A percentile compares a stretch with the other conserved stretches of the same genome.
These are phyloP conservation scores for Stenotaenia linearis DNA, from an alignment of 2,888 invertebrate species.

Conservation along the genomic window DNA sequence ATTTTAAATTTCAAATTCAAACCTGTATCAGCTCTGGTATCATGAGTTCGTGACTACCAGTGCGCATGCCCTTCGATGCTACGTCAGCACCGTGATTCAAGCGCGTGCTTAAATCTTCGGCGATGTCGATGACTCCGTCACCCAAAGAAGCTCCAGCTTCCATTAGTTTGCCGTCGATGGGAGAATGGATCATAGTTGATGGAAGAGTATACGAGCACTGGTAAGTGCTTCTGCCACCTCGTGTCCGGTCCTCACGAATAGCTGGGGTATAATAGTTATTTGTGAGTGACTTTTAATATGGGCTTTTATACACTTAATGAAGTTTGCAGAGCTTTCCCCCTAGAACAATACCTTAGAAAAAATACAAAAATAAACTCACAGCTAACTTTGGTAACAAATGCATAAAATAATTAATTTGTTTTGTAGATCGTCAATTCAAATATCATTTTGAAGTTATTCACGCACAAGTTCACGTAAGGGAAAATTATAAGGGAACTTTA, in stretches of 20 bases:
- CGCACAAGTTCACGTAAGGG: too few species aligned
- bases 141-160: slow-evolving; percentile 40
- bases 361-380: too few species aligned
- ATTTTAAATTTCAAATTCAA: neutral
- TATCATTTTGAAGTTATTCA: too few species aligned
- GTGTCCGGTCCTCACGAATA: slow-evolving; percentile 86
- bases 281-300: too few species aligned
- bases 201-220: slow-evolving; percentile 89
- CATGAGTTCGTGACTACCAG: slow-evolving; percentile 17
- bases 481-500: too few species aligned
- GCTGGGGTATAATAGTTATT: too few species aligned
- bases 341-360: too few species aligned
- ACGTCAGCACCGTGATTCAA: slow-evolving; percentile 33
- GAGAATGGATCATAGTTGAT: slow-evolving; percentile 44
- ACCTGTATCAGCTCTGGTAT: slow-evolving; percentile 35
- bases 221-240: slow-evolving; percentile 93
- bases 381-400: too few species aligned
- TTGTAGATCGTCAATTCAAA: too few species aligned
- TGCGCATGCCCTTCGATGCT: slow-evolving; percentile 30
- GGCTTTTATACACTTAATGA: too few species aligned
- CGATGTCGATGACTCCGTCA: slow-evolving; percentile 33
- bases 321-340: too few species aligned
- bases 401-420: too few species aligned
- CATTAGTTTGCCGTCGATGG: slow-evolving; percentile 37
- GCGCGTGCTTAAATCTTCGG: slow-evolving; percentile 37